Evolutionary conservation across 2,797 vertebrate genomes (phyloP).

Genomic region (Bradypodion pumilum): DNA sequence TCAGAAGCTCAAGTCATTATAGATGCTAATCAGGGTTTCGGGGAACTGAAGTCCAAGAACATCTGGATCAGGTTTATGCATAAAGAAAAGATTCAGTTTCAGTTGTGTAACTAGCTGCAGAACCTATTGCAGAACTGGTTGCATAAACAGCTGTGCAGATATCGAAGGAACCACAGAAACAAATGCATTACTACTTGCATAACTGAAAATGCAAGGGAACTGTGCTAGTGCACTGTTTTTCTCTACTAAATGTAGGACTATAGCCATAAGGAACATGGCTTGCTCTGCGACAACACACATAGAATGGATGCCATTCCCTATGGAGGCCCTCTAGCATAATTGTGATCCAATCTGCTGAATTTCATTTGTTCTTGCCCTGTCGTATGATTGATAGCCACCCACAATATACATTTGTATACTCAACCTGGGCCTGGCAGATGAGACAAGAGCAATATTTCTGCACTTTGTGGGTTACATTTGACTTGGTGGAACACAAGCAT

Average conservation of each 20-base stretch:
- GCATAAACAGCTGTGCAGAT: neutral
- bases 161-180: neutral
- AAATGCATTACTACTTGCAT: neutral
- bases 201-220: neutral
- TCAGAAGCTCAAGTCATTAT: too few species aligned
- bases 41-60: too few species aligned
- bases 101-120: neutral
- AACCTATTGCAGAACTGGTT: too few species aligned
- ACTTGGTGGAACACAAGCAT: neutral
- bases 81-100: neutral
- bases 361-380: neutral
- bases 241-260: neutral
- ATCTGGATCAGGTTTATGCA: neutral
- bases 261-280: neutral
- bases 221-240: neutral
- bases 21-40: too few species aligned
- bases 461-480: neutral
- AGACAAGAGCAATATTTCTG: neutral
- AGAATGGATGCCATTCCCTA: too few species aligned
- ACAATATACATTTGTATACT: neutral
- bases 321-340: neutral
- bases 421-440: neutral
- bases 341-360: neutral
- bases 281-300: neutral
- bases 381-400: neutral